These are phyloP conservation scores for Tigriopus californicus DNA, from an alignment of 2,888 invertebrate species.

Conservation along the genomic window DNA sequence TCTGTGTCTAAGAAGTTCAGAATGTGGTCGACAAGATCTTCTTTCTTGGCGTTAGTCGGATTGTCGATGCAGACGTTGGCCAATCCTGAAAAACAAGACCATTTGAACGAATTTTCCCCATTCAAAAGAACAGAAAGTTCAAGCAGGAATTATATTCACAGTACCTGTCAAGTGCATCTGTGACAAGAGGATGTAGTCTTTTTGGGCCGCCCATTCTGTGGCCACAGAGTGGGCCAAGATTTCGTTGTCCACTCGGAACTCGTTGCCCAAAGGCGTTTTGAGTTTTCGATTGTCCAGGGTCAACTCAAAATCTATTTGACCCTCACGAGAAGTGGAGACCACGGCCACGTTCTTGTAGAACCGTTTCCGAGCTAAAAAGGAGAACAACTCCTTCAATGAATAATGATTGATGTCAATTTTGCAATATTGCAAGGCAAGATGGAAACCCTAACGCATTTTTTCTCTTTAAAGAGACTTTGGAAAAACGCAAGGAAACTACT, in stretches of 20 bases:
- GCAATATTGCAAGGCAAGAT: too few relatives aligned
- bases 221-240: slow-evolving; percentile 79
- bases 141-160: too few relatives aligned
- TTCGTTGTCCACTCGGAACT: slow-evolving; percentile 47
- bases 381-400: too few relatives aligned
- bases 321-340: slow-evolving; percentile 37
- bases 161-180: slow-evolving; percentile 54
- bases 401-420: too few relatives aligned
- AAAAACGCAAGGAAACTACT: too few relatives aligned
- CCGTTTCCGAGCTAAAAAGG: slow-evolving; percentile 31
- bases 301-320: slow-evolving; percentile 48
- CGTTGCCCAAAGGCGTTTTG: slow-evolving; percentile 67
- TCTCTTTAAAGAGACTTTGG: too few relatives aligned
- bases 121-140: too few relatives aligned
- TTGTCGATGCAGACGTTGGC: slow-evolving; percentile 84
- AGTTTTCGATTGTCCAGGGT: slow-evolving; percentile 69
- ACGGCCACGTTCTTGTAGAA: slow-evolving; percentile 56
- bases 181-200: slow-evolving; percentile 49
- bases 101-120: too few relatives aligned
- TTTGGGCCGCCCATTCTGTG: slow-evolving; percentile 81
- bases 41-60: slow-evolving; percentile 55
- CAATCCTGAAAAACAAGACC: slow-evolving; percentile 47
- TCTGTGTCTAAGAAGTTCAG: slow-evolving; percentile 63
- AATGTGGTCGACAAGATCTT: slow-evolving; percentile 55
- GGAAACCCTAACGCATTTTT: too few relatives aligned